Percentiles rank a stretch among this genome's conserved stretches.
phyloP scores from a whole-genome alignment of 2,797 vertebrate species.

The Novumbra hubbsi region DNA sequence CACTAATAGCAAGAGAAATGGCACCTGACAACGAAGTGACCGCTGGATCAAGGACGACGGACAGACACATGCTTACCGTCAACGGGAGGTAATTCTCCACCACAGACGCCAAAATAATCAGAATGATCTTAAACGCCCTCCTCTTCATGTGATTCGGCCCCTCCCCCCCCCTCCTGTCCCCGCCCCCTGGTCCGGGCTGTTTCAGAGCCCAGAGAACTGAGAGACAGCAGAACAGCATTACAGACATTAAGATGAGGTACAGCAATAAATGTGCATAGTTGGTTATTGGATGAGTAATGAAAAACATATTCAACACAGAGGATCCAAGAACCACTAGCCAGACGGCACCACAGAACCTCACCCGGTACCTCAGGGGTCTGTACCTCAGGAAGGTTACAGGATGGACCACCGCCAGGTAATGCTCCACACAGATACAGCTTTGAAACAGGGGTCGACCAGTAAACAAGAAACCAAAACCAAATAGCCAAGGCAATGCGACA shows the following conservation, averaged over 20 bases:
- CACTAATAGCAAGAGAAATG: no score
- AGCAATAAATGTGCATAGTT: background rate
- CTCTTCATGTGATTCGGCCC: background rate
- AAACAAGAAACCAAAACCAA: background rate
- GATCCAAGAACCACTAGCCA: background rate
- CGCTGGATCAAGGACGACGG: no score
- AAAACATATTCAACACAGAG: background rate
- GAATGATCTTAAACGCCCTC: background rate
- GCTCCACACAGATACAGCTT: slow-evolving; percentile 26
- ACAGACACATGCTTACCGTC: background rate
- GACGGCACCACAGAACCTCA: background rate
- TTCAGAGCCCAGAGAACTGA: slow-evolving; percentile 10
- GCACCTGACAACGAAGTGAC: no score
- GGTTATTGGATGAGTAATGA: no score
- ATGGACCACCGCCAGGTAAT: slow-evolving; percentile 25
- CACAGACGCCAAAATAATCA: background rate
- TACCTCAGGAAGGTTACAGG: slow-evolving; percentile 24
- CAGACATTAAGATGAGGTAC: background rate
- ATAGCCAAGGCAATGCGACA: background rate
- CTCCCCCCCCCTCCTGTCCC: background rate
- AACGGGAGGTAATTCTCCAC: background rate
- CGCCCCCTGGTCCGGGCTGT: background rate
- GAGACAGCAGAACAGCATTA: slow-evolving; percentile 8
- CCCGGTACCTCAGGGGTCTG: slow-evolving; percentile 7
- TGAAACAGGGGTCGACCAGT: slow-evolving; percentile 18